Conservation (phyloP, 2,113 vertebrate species). For the Natator depressus region DNA sequence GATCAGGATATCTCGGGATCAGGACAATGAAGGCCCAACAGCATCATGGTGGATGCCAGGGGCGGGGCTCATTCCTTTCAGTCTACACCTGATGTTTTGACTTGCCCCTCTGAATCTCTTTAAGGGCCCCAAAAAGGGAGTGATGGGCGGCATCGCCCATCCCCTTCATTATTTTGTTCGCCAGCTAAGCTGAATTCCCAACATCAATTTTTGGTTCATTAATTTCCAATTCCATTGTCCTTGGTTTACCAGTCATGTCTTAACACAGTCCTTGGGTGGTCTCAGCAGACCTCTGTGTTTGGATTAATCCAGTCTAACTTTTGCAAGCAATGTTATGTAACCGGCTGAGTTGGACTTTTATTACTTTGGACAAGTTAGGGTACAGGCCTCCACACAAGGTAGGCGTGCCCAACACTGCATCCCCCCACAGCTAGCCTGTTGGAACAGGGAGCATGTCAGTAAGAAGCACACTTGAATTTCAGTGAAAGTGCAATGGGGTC, state of each 20-base stretch:
- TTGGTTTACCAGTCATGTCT: neutral
- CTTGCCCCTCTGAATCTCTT: neutral
- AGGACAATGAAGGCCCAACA: neutral
- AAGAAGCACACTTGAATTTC: neutral
- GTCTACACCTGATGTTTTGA: neutral
- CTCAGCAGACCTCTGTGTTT: neutral
- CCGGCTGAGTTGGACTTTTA: neutral
- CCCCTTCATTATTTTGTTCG: neutral
- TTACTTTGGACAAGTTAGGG: neutral
- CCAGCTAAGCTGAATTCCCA: neutral
- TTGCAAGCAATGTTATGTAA: neutral
- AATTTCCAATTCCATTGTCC: neutral
- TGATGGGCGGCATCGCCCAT: neutral
- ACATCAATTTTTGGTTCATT: neutral
- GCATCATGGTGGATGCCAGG: neutral
- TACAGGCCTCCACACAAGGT: neutral
- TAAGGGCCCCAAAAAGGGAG: neutral
- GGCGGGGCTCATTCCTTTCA: neutral
- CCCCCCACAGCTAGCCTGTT: neutral
- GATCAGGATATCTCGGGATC: neutral
- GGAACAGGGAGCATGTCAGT: neutral
- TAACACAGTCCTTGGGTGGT: neutral
- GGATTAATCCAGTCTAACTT: neutral
- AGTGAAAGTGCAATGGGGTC: neutral
- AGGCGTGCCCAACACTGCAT: neutral